These are phyloP conservation scores for Ellobium chinense DNA, from an alignment of 2,888 invertebrate genomes.

Conservation along the genomic window DNA sequence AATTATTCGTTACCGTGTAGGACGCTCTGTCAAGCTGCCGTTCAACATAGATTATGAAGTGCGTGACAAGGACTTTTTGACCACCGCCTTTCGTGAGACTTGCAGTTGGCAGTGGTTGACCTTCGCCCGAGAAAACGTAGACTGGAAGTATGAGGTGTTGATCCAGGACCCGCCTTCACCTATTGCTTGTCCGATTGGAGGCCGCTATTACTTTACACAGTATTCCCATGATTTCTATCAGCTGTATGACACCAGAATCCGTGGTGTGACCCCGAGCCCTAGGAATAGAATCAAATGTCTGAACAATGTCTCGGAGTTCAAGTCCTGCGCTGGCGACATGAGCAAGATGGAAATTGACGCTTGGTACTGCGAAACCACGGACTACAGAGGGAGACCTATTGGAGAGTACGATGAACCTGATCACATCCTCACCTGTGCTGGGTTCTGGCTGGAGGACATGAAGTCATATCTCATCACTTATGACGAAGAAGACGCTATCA, in stretches of 20 bases:
- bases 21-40: slow-evolving; percentile 62
- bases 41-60: slow-evolving; percentile 50
- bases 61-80: slow-evolving; percentile 63
- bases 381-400: slow-evolving; percentile 94
- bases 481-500: slow-evolving; percentile 96
- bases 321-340: slow-evolving; percentile 93
- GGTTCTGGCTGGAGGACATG: slow-evolving; percentile 98
- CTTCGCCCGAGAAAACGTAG: slow-evolving; percentile 74
- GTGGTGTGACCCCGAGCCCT: slow-evolving; percentile 96
- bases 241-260: slow-evolving; percentile 92
- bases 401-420: slow-evolving; percentile 88
- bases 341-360: slow-evolving; percentile 96
- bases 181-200: slow-evolving; percentile 96
- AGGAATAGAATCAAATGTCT: slow-evolving; percentile 94
- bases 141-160: slow-evolving; percentile 78
- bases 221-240: slow-evolving; percentile 78
- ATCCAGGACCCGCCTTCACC: slow-evolving; percentile 85
- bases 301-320: slow-evolving; percentile 95
- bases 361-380: slow-evolving; percentile 96
- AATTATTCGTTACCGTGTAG: slow-evolving; percentile 88
- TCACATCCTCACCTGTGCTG: slow-evolving; percentile 97
- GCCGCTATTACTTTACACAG: slow-evolving; percentile 96
- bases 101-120: slow-evolving; percentile 79
- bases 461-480: slow-evolving; percentile 97
- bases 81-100: slow-evolving; percentile 75